Evolutionary conservation across 2,888 invertebrate species (phyloP).

Genomic region (Oxytorus armatus): DNA sequence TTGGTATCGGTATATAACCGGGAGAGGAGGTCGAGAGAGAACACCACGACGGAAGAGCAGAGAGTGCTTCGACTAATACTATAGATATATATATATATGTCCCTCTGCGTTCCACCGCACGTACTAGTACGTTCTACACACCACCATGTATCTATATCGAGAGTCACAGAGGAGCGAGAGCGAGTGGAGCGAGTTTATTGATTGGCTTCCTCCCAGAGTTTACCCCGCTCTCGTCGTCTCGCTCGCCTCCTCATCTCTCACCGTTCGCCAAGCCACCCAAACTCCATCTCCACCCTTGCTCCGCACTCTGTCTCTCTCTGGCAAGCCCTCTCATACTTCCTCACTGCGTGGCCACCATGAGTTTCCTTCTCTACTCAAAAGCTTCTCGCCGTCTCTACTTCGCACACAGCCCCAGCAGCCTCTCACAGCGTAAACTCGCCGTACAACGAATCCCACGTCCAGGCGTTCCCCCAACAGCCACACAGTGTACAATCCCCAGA

Average conservation of each 20-base stretch:
- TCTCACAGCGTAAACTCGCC: conserved; percentile 59
- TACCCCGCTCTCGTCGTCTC: conserved; percentile 74
- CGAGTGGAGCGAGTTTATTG: conserved; percentile 82
- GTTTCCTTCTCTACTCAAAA: conserved; percentile 49
- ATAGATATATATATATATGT: conserved; percentile 54
- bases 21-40: conserved; percentile 56
- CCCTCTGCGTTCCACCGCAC: conserved; percentile 66
- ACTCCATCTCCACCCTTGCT: conserved; percentile 57
- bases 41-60: conserved; percentile 42
- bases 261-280: conserved; percentile 50
- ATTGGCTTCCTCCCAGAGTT: conserved; percentile 83
- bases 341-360: conserved; percentile 36
- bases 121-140: conserved; percentile 55
- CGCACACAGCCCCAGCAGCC: conserved; percentile 44
- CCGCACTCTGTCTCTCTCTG: conserved; percentile 71
- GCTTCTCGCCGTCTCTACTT: conserved; percentile 52
- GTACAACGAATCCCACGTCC: conserved; percentile 62
- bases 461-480: conserved; percentile 30
- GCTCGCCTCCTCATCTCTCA: conserved; percentile 53
- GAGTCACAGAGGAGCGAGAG: conserved; percentile 71
- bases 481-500: conserved; percentile 41
- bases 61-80: conserved; percentile 49
- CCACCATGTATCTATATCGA: conserved; percentile 45
- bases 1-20: conserved; percentile 61
- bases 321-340: conserved; percentile 79